Percentiles rank a stretch among this genome's conserved stretches.
Evolutionary conservation across 2,797 vertebrate genomes (phyloP).

Genomic region (Dipus sagitta): DNA sequence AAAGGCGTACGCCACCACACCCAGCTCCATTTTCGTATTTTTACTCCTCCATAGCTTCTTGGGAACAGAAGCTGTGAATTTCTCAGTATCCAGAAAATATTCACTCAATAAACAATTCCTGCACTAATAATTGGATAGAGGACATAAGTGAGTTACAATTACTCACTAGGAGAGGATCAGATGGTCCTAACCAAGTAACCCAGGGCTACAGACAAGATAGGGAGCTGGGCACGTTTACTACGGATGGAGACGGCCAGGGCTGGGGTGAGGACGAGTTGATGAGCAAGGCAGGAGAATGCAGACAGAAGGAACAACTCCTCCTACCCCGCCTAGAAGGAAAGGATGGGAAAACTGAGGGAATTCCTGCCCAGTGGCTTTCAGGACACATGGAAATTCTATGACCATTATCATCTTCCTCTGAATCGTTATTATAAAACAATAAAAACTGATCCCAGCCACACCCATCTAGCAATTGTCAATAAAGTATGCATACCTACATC

Average conservation of each 20-base stretch:
- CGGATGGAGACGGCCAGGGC: neutral
- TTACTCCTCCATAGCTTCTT: neutral
- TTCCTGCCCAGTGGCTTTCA: neutral
- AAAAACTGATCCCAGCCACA: neutral
- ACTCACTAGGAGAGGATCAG: neutral
- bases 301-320: neutral
- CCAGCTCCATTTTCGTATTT: too few relatives aligned
- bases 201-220: neutral
- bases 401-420: neutral
- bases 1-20: too few relatives aligned
- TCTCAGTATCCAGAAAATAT: neutral
- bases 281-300: neutral
- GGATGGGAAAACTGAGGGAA: neutral
- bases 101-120: neutral
- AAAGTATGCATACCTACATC: neutral
- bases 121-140: neutral
- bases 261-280: accelerated
- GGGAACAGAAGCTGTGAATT: neutral
- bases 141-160: neutral
- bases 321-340: accelerated
- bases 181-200: neutral
- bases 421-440: neutral
- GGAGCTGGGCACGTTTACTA: neutral
- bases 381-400: neutral
- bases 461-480: neutral